Base-by-base conservation (phyloP, 2,113 vertebrate species). In the Crotalus helleri region DNA sequence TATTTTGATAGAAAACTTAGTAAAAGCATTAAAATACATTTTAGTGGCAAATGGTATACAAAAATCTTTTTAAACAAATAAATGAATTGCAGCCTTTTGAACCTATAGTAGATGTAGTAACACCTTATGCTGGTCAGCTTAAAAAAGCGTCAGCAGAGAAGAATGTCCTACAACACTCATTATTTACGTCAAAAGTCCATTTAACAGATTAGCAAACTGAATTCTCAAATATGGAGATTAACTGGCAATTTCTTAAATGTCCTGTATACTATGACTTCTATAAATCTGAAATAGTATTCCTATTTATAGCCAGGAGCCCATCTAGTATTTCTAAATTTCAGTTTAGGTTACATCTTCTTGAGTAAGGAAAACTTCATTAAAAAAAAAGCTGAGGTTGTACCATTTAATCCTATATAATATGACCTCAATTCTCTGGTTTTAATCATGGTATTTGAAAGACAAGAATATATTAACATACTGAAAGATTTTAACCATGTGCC, bases 371-470 rank as follows among this genome's bases (percentile, higher is more conserved):
- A 92, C n/a, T 92, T 94, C 29, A 93, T 49, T 49, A 49, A 9
- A 51, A 94, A 51, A 44, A 33, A 91, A 91, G 92, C 92, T 29
- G 33, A 94, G 94, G 44, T 64, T 57, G 51, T 21, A 90, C 94
- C 93, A 58, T 91, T 85, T 57, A 44, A 44, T 21, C 33, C 74
- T 81, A 33, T 91, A 91, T 86, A 90, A 91, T 94, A 21, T 86
- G 46, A 95, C 94, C 53, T 95, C 81, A 90, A 94, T 54, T 94
- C 95, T 93, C 90, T 94, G 19, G 12, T 95, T 96, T 96, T 96
- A 96, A 96, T 97, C 96, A 95, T 87, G 53, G 46, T 87, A 58
- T 95, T 96, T 95, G 85, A 96, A 96, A 96, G 94, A 33, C 95
- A 92, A 92, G 88, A 94, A 95, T 85, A 87, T 24, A 92, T 90